These are phyloP conservation scores for Achatina immaculata DNA, from an alignment of 1,140 invertebrate genomes.

Conservation along the genomic window DNA sequence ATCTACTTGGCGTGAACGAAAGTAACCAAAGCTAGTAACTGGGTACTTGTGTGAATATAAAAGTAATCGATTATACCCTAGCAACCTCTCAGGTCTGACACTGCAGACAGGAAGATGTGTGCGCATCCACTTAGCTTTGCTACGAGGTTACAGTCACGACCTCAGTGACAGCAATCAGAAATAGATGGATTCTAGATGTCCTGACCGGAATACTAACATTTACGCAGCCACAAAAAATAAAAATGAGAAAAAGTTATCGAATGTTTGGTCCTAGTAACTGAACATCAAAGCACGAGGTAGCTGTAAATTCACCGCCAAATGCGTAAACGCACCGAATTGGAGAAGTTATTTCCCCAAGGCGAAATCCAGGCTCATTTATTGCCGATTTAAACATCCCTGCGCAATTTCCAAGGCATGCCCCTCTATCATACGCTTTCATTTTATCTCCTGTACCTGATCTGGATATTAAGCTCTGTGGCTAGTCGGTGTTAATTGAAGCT, in stretches of 20 bases:
- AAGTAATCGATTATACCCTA: too few species aligned
- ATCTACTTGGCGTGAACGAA: too few species aligned
- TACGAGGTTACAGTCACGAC: not conserved
- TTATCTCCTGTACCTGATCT: constrained; percentile 5
- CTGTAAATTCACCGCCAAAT: constrained; percentile 11
- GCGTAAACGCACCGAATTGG: not conserved
- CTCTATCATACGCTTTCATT: constrained; percentile 16
- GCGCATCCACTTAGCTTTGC: too few species aligned
- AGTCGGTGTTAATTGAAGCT: not conserved
- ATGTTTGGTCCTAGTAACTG: not conserved
- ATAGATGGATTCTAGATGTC: not conserved
- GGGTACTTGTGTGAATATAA: too few species aligned
- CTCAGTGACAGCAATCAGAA: not conserved
- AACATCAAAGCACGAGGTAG: constrained; percentile 19
- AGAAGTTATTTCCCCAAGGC: constrained; percentile 36
- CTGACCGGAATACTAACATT: not conserved
- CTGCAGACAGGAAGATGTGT: too few species aligned
- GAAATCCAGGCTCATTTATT: constrained; percentile 24
- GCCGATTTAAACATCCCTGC: constrained; percentile 25
- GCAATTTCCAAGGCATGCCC: constrained; percentile 22
- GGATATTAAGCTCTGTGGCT: constrained; percentile 14
- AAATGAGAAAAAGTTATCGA: not conserved
- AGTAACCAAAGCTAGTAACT: too few species aligned
- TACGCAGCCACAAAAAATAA: not conserved
- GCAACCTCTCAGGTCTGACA: too few species aligned